Conservation (phyloP, 2,113 vertebrate species). For the Hippocampus zosterae region DNA sequence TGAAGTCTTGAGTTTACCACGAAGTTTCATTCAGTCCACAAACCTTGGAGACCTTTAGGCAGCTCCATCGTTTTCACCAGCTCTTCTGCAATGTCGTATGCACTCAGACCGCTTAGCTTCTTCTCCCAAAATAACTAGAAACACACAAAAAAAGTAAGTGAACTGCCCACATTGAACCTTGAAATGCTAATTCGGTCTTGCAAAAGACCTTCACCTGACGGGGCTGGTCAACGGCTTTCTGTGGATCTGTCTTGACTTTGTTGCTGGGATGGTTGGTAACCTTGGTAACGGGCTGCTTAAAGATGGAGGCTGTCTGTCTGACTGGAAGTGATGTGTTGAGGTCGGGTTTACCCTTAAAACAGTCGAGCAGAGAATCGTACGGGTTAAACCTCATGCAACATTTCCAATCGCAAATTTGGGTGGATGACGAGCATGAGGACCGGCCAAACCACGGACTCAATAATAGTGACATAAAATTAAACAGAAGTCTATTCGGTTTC, state of each 20-base stretch:
- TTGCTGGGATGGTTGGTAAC: slow-evolving; percentile 98
- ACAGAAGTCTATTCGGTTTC: no score
- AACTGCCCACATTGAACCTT: neutral
- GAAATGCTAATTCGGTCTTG: neutral
- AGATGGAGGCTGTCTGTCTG: slow-evolving; percentile 95
- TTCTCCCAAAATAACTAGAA: slow-evolving; percentile 97
- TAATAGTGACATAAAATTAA: no score
- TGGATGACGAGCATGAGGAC: no score
- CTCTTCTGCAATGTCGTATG: slow-evolving; percentile 96
- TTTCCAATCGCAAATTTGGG: no score
- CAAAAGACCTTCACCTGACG: slow-evolving; percentile 78
- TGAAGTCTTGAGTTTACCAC: no score
- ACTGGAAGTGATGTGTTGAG: slow-evolving; percentile 94
- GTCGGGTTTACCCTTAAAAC: slow-evolving; percentile 88
- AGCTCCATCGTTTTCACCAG: slow-evolving; percentile 97
- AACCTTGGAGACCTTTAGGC: slow-evolving; percentile 94
- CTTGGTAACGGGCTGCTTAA: slow-evolving; percentile 97
- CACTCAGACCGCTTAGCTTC: slow-evolving; percentile 91
- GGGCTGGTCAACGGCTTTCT: slow-evolving; percentile 98
- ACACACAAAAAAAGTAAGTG: neutral
- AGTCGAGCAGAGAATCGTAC: no score
- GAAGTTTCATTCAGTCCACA: neutral
- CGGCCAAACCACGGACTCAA: no score
- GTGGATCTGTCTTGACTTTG: slow-evolving; percentile 97
- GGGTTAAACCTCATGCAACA: neutral